Conservation (phyloP, 2,797 vertebrate species). For the Sebastes minor region DNA sequence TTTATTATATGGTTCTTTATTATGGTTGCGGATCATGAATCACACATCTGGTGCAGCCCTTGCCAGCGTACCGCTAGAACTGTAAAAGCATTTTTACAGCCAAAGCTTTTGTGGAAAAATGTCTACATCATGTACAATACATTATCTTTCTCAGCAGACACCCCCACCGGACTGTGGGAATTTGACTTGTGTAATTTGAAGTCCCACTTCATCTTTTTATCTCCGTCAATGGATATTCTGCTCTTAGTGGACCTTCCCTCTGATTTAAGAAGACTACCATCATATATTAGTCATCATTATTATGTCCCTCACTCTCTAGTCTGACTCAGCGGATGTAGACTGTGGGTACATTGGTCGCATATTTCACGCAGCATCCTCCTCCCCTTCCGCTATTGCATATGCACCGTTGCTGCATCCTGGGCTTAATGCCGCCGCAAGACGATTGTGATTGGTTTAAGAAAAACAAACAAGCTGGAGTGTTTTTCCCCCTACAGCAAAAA, state of each 20-base stretch:
- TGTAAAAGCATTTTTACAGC: background rate
- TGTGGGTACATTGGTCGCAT: background rate
- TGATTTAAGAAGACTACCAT: constrained; percentile 2
- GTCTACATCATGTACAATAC: background rate
- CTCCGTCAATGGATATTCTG: background rate
- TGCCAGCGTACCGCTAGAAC: background rate
- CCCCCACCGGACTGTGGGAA: background rate
- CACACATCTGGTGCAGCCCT: constrained; percentile 2
- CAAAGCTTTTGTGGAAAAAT: background rate
- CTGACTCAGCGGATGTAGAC: background rate
- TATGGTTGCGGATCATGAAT: constrained; percentile 23
- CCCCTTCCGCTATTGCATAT: background rate
- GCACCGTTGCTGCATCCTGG: background rate
- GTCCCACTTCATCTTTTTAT: background rate
- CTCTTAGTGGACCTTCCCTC: background rate
- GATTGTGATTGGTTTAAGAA: background rate
- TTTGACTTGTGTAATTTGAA: background rate
- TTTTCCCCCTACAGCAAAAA: background rate
- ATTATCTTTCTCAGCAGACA: background rate
- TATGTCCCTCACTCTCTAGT: constrained; percentile 16
- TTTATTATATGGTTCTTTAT: constrained; percentile 2
- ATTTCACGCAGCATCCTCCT: background rate
- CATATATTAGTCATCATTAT: constrained; percentile 2
- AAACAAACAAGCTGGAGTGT: background rate
- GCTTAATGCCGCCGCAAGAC: background rate